Conservation (phyloP, 2,113 vertebrate species). For the Diadophis punctatus region DNA sequence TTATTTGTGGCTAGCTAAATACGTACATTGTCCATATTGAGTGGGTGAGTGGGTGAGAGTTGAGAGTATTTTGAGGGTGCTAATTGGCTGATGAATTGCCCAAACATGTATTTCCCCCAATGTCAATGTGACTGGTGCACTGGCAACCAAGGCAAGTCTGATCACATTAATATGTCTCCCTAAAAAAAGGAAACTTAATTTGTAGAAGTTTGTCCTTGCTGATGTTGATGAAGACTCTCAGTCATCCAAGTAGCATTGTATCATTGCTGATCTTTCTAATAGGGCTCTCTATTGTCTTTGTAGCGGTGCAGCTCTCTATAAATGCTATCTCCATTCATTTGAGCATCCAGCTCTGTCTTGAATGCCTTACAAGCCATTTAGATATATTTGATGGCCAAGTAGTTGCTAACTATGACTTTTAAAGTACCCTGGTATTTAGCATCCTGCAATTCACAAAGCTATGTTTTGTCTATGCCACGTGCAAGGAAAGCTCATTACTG, state of each 20-base stretch:
- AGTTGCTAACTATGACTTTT: background rate
- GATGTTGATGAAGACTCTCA: background rate
- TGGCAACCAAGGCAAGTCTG: background rate
- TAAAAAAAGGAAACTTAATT: background rate
- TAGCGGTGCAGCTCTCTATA: background rate
- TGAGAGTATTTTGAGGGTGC: background rate
- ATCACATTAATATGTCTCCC: background rate
- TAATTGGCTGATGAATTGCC: background rate
- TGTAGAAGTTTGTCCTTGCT: background rate
- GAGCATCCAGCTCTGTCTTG: background rate
- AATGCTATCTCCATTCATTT: background rate
- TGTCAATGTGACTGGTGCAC: background rate
- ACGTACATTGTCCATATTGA: background rate
- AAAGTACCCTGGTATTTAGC: background rate
- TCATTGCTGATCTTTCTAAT: background rate
- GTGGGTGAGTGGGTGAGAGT: background rate
- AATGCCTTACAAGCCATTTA: background rate
- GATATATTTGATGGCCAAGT: background rate
- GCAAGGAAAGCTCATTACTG: constrained; percentile 11
- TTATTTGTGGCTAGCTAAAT: background rate
- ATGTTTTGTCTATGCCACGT: background rate
- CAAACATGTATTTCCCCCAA: background rate
- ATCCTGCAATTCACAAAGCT: background rate
- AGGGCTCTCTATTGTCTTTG: background rate
- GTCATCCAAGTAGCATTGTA: background rate